phyloP scores from a whole-genome alignment of 2,113 vertebrate genomes.

The Nannobrachium achirus region DNA sequence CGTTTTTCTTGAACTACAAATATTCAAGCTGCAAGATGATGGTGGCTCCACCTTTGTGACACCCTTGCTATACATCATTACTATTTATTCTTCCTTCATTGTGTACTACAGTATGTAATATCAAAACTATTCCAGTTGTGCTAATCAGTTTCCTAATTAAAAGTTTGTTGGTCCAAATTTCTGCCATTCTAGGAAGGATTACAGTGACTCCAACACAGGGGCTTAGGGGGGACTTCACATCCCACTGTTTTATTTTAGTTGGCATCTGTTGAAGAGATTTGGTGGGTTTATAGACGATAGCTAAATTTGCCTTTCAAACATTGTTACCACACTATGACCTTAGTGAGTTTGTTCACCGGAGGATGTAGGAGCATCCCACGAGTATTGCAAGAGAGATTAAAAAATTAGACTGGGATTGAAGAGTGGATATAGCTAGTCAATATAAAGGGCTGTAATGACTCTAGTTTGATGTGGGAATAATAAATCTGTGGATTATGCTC shows the following conservation, averaged over 20 bases:
- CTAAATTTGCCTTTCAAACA: constrained; percentile 34
- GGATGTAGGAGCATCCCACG: constrained; percentile 12
- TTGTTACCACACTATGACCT: constrained; percentile 3
- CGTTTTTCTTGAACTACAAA: too few relatives aligned
- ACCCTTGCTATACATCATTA: too few relatives aligned
- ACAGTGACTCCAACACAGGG: neutral
- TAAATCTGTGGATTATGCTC: constrained; percentile 43
- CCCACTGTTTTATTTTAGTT: constrained; percentile 5
- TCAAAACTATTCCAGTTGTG: neutral
- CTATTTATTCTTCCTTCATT: too few relatives aligned
- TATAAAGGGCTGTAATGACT: constrained; percentile 49
- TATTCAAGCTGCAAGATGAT: too few relatives aligned
- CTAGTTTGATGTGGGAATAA: constrained; percentile 31
- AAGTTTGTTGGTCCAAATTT: neutral
- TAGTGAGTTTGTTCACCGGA: neutral
- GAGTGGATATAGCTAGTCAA: constrained; percentile 6
- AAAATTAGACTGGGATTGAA: constrained; percentile 24
- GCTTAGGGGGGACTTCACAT: neutral
- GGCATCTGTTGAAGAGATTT: constrained; percentile 5
- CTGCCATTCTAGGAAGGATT: neutral
- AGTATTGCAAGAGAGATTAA: constrained; percentile 36
- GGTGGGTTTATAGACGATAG: neutral
- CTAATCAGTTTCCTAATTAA: neutral
- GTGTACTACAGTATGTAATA: too few relatives aligned
- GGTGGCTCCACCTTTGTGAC: too few relatives aligned